phyloP scores from a whole-genome alignment of 2,888 invertebrate species.

The Drosophila pegasa region DNA sequence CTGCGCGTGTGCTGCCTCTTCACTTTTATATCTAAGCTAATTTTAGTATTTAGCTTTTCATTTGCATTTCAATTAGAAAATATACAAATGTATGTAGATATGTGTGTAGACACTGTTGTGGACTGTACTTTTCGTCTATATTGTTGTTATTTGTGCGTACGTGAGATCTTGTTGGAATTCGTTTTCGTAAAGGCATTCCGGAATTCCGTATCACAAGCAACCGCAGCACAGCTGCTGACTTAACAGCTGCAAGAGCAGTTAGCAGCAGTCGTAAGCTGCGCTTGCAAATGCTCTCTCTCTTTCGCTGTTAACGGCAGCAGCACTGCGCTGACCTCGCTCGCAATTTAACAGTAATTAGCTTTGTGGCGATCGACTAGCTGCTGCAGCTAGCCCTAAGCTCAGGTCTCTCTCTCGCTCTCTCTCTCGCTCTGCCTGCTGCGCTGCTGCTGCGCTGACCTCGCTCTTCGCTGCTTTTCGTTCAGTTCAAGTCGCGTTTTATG shows the following conservation, averaged over 20 bases:
- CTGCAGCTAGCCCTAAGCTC: conserved; percentile 24
- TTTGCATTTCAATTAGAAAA: conserved; percentile 75
- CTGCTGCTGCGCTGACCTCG: conserved; percentile 43
- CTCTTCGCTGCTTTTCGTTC: conserved; percentile 44
- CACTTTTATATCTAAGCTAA: conserved; percentile 69
- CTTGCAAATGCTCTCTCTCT: conserved; percentile 1
- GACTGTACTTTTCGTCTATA: conserved; percentile 46
- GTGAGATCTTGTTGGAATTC: conserved; percentile 26
- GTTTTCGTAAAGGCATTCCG: conserved; percentile 6
- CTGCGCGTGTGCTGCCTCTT: conserved; percentile 46
- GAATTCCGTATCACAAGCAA: background rate
- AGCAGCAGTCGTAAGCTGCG: conserved; percentile 17
- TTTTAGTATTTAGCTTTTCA: conserved; percentile 76
- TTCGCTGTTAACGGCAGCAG: conserved; percentile 7
- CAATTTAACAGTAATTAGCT: background rate
- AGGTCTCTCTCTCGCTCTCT: conserved; percentile 28
- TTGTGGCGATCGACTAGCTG: conserved; percentile 1
- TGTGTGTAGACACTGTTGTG: conserved; percentile 18
- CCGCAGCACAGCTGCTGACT: background rate
- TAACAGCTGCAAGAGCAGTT: conserved; percentile 12
- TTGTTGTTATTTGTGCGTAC: conserved; percentile 27
- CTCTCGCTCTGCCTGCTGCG: conserved; percentile 15
- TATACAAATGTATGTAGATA: conserved; percentile 24
- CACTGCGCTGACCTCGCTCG: conserved; percentile 3
- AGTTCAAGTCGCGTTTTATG: conserved; percentile 52